phyloP scores from a whole-genome alignment of 2,113 vertebrate genomes.

The Hyperopisus bebe region DNA sequence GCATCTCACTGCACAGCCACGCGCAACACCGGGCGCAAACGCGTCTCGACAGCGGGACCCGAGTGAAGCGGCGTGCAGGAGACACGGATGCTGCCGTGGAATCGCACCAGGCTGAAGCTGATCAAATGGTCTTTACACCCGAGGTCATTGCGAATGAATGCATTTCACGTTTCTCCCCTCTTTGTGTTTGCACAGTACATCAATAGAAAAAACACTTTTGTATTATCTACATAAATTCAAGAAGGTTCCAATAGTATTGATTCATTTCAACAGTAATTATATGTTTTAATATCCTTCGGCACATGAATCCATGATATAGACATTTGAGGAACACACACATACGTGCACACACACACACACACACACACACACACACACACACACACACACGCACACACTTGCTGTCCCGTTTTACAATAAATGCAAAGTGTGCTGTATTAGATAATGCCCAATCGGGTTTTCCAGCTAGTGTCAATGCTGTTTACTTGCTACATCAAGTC shows the following conservation, averaged over 20 bases:
- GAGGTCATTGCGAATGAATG: not conserved
- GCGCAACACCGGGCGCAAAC: not conserved
- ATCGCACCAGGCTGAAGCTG: no score
- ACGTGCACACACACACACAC: not conserved
- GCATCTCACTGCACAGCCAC: not conserved
- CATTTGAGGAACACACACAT: not conserved
- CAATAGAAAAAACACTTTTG: not conserved
- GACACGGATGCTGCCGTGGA: not conserved
- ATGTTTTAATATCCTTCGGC: not conserved
- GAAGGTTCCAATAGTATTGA: not conserved
- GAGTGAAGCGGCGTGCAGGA: not conserved
- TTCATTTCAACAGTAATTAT: not conserved
- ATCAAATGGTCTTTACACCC: not conserved
- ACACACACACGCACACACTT: not conserved
- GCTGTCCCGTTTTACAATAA: slow-evolving; percentile 16
- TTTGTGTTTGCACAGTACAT: not conserved
- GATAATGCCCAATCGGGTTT: slow-evolving; percentile 6
- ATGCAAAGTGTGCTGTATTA: not conserved
- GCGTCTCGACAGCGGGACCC: not conserved
- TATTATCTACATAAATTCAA: not conserved
- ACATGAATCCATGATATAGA: not conserved
- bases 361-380: not conserved
- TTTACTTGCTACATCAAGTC: not conserved
- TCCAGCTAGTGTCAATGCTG: slow-evolving; percentile 12
- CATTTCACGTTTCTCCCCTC: not conserved